Conservation (phyloP, 2,888 invertebrate genomes). For the Drosophila basisetae region DNA sequence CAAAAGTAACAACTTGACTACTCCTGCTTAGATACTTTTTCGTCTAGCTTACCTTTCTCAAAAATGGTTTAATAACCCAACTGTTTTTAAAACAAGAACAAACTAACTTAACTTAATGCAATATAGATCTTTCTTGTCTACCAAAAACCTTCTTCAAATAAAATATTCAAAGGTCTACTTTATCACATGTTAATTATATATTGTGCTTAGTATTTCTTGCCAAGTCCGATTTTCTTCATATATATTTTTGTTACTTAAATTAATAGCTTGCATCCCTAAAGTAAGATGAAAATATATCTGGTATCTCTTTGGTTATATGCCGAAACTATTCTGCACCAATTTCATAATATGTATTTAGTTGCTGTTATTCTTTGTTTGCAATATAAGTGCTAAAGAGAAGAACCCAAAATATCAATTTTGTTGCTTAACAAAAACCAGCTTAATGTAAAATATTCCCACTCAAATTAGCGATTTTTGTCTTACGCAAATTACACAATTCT, state of each 20-base stretch:
- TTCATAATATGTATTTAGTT: not conserved
- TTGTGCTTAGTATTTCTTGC: no score
- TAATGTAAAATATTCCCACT: not conserved
- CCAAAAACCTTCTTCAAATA: not conserved
- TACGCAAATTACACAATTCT: not conserved
- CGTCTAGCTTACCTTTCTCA: not conserved
- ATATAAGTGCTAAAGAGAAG: no score
- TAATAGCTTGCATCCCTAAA: not conserved
- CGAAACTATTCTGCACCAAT: not conserved
- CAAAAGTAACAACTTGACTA: not conserved
- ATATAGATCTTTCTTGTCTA: not conserved
- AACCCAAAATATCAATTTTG: not conserved
- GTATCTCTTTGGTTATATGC: not conserved
- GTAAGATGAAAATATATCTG: not conserved
- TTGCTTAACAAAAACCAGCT: not conserved
- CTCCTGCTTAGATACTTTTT: not conserved
- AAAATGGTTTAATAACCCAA: not conserved
- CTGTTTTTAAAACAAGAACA: not conserved
- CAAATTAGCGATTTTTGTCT: not conserved
- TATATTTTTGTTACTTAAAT: not conserved
- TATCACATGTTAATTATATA: no score
- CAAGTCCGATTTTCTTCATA: no score
- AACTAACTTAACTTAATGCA: not conserved
- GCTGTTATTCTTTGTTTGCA: not conserved
- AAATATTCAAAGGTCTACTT: not conserved